Percentiles rank a stretch among this genome's conserved stretches.
Conservation (phyloP, 1,140 invertebrate genomes). For the Drosophila simulans region DNA sequence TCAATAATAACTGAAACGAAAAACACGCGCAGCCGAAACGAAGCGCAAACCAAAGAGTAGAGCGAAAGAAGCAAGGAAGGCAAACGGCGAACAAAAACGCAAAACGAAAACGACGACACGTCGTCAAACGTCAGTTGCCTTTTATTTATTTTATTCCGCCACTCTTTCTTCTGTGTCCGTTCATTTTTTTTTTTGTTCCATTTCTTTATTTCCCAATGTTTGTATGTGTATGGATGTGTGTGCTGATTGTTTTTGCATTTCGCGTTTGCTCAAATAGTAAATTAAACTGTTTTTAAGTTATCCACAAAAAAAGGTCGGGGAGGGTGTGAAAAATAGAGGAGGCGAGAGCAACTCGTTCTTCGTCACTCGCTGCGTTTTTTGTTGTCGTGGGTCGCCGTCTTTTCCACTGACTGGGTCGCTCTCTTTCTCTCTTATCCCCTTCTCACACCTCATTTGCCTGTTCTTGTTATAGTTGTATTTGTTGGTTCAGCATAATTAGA, state of each 20-base stretch:
- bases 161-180: conserved; percentile 26
- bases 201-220: conserved; percentile 13
- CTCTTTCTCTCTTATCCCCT: conserved; percentile 20
- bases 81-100: conserved; percentile 27
- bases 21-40: conserved; percentile 77
- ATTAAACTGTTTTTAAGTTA: conserved; percentile 51
- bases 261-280: conserved; percentile 54
- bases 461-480: conserved; percentile 18
- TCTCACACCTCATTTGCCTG: conserved; percentile 6
- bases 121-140: conserved; percentile 73
- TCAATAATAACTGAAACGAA: conserved; percentile 84
- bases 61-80: conserved; percentile 32
- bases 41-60: conserved; percentile 61
- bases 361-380: conserved; percentile 62
- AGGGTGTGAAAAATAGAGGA: conserved; percentile 27
- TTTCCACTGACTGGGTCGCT: conserved; percentile 30
- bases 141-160: conserved; percentile 53
- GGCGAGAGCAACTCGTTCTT: conserved; percentile 35
- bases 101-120: conserved; percentile 44
- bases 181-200: conserved; percentile 34
- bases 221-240: conserved; percentile 29
- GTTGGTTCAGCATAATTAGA: conserved; percentile 45
- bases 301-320: conserved; percentile 6
- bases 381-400: conserved; percentile 72
- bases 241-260: conserved; percentile 56